Percentiles rank a stretch among this genome's conserved stretches.
Evolutionary conservation across 2,888 invertebrate genomes (phyloP).

Genomic region (Nomada lathburiana): DNA sequence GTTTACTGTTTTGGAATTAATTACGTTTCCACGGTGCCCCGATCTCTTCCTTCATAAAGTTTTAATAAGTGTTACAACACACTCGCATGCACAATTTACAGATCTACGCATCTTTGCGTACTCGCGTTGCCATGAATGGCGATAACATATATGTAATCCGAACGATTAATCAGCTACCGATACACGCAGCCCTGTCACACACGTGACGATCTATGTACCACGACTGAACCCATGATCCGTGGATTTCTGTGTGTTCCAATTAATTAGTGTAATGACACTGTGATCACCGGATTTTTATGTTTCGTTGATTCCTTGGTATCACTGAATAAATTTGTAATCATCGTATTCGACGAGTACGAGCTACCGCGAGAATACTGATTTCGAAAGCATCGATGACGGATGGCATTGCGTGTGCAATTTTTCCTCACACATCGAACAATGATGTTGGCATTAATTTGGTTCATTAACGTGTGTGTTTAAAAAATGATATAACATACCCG

Average conservation of each 20-base stretch:
- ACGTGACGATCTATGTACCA: background rate
- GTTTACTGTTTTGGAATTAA: background rate
- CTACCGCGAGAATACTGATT: background rate
- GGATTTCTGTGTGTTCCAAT: background rate
- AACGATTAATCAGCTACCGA: constrained; percentile 28
- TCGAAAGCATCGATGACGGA: background rate
- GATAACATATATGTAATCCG: constrained; percentile 28
- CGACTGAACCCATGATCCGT: background rate
- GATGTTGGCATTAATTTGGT: too few relatives aligned
- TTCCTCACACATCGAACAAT: background rate
- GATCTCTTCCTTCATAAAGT: background rate
- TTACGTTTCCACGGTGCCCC: constrained; percentile 39
- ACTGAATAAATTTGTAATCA: constrained; percentile 9
- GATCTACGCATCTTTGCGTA: background rate
- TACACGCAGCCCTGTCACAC: background rate
- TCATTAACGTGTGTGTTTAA: too few relatives aligned
- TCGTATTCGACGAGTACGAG: background rate
- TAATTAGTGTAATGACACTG: constrained; percentile 5
- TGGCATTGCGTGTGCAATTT: constrained; percentile 15
- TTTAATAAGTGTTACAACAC: background rate
- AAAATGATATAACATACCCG: too few relatives aligned
- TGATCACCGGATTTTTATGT: background rate
- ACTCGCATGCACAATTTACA: background rate
- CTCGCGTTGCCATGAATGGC: background rate
- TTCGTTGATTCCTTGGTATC: constrained; percentile 34